Evolutionary conservation across 2,797 vertebrate species (phyloP).

Genomic region (Gobionotothen gibberifrons): DNA sequence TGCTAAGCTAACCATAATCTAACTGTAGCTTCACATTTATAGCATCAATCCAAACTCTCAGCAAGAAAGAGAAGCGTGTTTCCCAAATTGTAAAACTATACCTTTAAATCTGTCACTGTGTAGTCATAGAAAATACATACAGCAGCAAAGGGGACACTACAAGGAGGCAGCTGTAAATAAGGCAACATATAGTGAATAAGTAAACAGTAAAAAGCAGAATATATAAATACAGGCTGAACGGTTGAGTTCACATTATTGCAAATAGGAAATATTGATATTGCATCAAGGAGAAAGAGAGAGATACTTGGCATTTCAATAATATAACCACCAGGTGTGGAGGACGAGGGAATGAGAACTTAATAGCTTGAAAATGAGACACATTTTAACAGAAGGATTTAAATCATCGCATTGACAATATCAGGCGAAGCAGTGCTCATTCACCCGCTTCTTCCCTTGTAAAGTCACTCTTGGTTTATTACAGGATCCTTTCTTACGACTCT

Average conservation of each 20-base stretch:
- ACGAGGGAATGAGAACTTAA: conserved; percentile 19
- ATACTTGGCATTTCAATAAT: conserved; percentile 15
- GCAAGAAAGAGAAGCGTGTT: neutral
- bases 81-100: neutral
- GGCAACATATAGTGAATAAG: too few relatives aligned
- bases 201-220: too few relatives aligned
- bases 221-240: too few relatives aligned
- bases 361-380: conserved; percentile 26
- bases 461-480: conserved; percentile 27
- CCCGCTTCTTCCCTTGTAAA: conserved; percentile 7
- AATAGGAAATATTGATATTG: too few relatives aligned
- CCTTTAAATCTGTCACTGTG: conserved; percentile 5
- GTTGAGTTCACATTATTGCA: too few relatives aligned
- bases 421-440: neutral
- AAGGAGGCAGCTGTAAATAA: too few relatives aligned
- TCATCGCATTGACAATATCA: neutral
- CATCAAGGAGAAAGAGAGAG: too few relatives aligned
- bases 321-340: conserved; percentile 4
- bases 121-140: neutral
- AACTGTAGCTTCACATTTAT: too few relatives aligned
- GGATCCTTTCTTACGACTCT: conserved; percentile 42
- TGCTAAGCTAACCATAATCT: too few relatives aligned
- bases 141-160: too few relatives aligned
- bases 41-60: too few relatives aligned
- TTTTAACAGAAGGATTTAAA: conserved; percentile 30